Conservation (phyloP, 2,113 vertebrate species). For the Oryzias melastigma region DNA sequence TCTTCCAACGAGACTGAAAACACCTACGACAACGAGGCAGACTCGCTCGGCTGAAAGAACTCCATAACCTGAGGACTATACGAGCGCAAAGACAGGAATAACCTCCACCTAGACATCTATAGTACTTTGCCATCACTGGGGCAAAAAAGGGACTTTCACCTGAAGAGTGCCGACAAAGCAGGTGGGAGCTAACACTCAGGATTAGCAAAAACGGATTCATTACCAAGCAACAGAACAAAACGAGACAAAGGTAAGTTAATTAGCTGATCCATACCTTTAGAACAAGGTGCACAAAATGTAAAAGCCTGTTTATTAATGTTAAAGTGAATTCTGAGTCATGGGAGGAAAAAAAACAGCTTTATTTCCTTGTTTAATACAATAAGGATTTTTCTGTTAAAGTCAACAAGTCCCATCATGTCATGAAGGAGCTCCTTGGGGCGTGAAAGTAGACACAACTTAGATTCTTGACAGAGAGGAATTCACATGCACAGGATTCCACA, state of each 20-base stretch:
- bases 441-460: slow-evolving; percentile 41
- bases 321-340: too few relatives aligned
- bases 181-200: slow-evolving; percentile 9
- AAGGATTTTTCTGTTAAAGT: slow-evolving; percentile 9
- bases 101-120: slow-evolving; percentile 27
- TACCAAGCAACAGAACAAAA: background rate
- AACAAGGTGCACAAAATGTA: too few relatives aligned
- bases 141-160: slow-evolving; percentile 43
- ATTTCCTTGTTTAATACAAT: too few relatives aligned
- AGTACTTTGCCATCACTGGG: slow-evolving; percentile 50
- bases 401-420: slow-evolving; percentile 71
- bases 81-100: background rate
- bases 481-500: slow-evolving; percentile 40
- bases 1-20: slow-evolving; percentile 17
- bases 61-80: slow-evolving; percentile 35
- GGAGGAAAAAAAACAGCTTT: too few relatives aligned
- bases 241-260: slow-evolving; percentile 46
- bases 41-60: slow-evolving; percentile 8
- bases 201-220: slow-evolving; percentile 1
- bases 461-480: slow-evolving; percentile 58
- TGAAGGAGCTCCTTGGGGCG: slow-evolving; percentile 41
- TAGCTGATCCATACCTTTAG: background rate
- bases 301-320: too few relatives aligned
- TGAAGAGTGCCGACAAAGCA: slow-evolving; percentile 20
- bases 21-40: slow-evolving; percentile 27